These are phyloP conservation scores for Misgurnus anguillicaudatus DNA, from an alignment of 2,113 vertebrate genomes.

Conservation along the genomic window DNA sequence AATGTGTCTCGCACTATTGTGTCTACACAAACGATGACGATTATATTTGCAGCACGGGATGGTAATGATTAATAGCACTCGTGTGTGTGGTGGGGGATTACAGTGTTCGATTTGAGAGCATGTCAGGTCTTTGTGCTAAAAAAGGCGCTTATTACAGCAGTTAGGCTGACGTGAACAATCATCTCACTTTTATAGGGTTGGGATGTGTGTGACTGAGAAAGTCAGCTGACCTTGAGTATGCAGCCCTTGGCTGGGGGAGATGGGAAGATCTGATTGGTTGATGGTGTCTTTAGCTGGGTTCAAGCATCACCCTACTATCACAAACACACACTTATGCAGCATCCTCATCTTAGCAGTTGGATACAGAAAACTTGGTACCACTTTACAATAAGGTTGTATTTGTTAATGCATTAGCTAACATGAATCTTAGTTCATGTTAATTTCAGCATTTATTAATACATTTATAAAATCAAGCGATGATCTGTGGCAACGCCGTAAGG, in stretches of 20 bases:
- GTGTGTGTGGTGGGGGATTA: conserved; percentile 25
- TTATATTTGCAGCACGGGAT: not conserved
- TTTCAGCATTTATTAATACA: too few species aligned
- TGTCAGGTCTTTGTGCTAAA: not conserved
- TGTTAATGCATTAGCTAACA: too few species aligned
- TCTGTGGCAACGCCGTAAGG: too few species aligned
- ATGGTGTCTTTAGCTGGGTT: conserved; percentile 48
- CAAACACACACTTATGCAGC: conserved; percentile 58
- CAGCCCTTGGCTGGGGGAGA: conserved; percentile 66
- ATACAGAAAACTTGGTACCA: not conserved
- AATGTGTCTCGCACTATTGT: conserved; percentile 7
- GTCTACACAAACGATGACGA: not conserved
- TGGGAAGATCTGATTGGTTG: conserved; percentile 68
- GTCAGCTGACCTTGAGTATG: conserved; percentile 77
- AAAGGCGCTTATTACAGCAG: conserved; percentile 26
- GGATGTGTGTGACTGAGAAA: conserved; percentile 32
- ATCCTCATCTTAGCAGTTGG: not conserved
- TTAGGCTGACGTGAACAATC: conserved; percentile 15
- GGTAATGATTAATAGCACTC: conserved; percentile 16
- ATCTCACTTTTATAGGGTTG: not conserved
- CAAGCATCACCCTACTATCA: conserved; percentile 60
- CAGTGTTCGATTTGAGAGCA: not conserved
- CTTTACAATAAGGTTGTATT: too few species aligned
- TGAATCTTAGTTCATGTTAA: too few species aligned
- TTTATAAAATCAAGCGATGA: too few species aligned